phyloP scores from a whole-genome alignment of 2,888 invertebrate species.

The Polydrusus tereticollis region DNA sequence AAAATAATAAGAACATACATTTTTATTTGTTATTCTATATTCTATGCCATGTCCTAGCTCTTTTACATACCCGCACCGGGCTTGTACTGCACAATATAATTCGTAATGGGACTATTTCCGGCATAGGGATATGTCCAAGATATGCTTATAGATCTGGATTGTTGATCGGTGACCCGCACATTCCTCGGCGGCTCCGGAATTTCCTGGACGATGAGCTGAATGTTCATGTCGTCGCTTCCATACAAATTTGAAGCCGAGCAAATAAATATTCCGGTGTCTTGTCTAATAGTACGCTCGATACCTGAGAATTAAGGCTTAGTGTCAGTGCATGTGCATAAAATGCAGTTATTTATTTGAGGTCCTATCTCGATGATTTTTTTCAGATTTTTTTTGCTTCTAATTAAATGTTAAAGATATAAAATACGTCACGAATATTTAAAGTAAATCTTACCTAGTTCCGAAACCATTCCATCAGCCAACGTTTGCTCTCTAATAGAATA shows the following conservation, averaged over 20 bases:
- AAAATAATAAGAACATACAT: slow-evolving; percentile 8
- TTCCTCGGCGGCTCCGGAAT: slow-evolving; percentile 92
- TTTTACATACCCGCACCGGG: slow-evolving; percentile 77
- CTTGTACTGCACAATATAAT: slow-evolving; percentile 91
- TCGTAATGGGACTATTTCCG: slow-evolving; percentile 89
- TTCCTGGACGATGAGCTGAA: slow-evolving; percentile 91
- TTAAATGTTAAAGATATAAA: background rate
- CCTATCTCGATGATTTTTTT: too few relatives aligned
- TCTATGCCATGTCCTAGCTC: too few relatives aligned
- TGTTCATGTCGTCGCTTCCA: slow-evolving; percentile 91
- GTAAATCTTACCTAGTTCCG: slow-evolving; percentile 74
- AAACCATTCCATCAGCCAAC: slow-evolving; percentile 85
- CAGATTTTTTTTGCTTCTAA: too few relatives aligned
- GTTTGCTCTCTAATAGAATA: slow-evolving; percentile 83
- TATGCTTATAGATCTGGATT: slow-evolving; percentile 85
- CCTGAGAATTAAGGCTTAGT: slow-evolving; percentile 63
- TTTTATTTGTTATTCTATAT: background rate
- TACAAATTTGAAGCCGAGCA: slow-evolving; percentile 91
- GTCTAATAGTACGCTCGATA: slow-evolving; percentile 85
- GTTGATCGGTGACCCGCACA: slow-evolving; percentile 86
- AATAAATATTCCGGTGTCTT: slow-evolving; percentile 90
- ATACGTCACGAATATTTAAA: too few relatives aligned
- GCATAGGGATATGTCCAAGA: slow-evolving; percentile 93
- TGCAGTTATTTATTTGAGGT: too few relatives aligned
- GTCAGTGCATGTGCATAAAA: too few relatives aligned